Conservation (phyloP, 1,140 invertebrate species). For the Argopecten irradians region DNA sequence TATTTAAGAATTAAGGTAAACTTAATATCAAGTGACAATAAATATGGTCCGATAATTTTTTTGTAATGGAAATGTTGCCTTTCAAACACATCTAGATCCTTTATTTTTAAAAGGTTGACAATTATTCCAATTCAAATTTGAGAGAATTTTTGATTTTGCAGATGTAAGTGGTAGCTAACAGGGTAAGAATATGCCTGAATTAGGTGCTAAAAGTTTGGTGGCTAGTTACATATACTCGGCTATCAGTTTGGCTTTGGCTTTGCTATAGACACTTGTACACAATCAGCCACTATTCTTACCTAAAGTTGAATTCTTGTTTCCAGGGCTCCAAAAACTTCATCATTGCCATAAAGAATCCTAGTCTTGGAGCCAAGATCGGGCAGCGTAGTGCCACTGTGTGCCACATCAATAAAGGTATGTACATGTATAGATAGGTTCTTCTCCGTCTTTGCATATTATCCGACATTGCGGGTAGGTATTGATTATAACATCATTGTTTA, state of each 20-base stretch:
- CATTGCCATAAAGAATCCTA: conserved; percentile 80
- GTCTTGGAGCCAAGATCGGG: conserved; percentile 78
- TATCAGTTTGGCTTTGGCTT: neutral
- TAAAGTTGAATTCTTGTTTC: conserved; percentile 41
- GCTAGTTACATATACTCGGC: neutral
- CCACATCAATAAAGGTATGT: conserved; percentile 69
- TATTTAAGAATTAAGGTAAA: too few species aligned
- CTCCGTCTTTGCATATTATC: too few species aligned
- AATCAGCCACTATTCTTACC: neutral
- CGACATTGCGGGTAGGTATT: too few species aligned
- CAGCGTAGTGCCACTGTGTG: conserved; percentile 75
- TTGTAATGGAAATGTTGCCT: too few species aligned
- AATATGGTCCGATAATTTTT: too few species aligned
- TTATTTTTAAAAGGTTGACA: neutral
- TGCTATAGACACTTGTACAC: neutral
- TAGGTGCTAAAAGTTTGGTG: neutral
- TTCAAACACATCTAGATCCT: too few species aligned
- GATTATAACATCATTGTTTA: too few species aligned
- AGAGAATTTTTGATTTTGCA: conserved; percentile 1
- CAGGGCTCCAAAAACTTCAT: conserved; percentile 74
- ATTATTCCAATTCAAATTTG: neutral
- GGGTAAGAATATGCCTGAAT: neutral
- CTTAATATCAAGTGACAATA: too few species aligned
- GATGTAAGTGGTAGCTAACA: neutral
- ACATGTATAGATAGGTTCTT: neutral